Base-by-base conservation (phyloP, 2,888 invertebrate genomes). In the Cosmorhoe ocellata region DNA sequence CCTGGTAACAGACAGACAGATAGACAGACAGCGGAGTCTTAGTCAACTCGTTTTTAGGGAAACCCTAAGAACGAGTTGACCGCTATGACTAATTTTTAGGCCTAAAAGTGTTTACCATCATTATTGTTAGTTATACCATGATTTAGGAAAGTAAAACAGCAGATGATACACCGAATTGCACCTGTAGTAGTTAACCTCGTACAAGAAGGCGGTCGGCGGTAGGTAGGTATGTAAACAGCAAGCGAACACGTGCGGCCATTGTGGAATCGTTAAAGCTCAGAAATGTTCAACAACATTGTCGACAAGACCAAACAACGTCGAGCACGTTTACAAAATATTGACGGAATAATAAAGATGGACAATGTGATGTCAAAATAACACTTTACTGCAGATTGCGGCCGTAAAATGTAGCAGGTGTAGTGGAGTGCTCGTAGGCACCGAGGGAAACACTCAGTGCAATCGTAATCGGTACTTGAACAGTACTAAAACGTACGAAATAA, bases 321-420 rank as follows among this genome's bases (percentile, higher is more conserved):
- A 53, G 49, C 58, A 59, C 53, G 59, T 53, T 56, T 53, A 41
- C 31, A 37, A 46, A 51, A 42, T 37, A 45, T 45, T 47, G 44
- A 52, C 45, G 36, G 27, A 36, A 48, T 28, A 34, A 37, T 52
- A 54, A 58, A 49, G 27, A 44, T 38, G 43, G 10, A 43, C 49
- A 43, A 50, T 52, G n/a, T n/a, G 43, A 39, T 44, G 51, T 40
- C 13, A 34, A 40, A 46, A 39, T 28, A 49, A 18, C 48, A 51
- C 51, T 48, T 52, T 39, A 30, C 36, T 27, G 39, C 18, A 37
- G 31, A 42, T 31, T 47, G 52, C 27, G 39, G 34, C 52, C 58
- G 50, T 55, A 37, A 51, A 51, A 38, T 31, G 31, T 31, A 31
- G 41, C 48, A 48, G 34, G 40, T 48, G 48, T 31, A 24, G n/a